Percentiles rank a stretch among this genome's conserved stretches.
Evolutionary conservation across 2,888 invertebrate genomes (phyloP).

Genomic region (Malacosoma neustria): DNA sequence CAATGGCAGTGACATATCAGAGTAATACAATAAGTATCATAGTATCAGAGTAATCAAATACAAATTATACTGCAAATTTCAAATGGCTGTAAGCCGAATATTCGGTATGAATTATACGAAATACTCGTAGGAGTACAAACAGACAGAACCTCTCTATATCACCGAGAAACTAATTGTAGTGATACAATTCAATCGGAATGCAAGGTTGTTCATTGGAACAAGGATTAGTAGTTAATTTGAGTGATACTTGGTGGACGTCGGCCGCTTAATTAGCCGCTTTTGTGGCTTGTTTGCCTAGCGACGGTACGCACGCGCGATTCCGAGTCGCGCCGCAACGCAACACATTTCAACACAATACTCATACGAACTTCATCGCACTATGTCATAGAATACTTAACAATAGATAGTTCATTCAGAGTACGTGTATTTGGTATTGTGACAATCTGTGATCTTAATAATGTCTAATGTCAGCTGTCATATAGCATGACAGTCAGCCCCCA

Average conservation of each 20-base stretch:
- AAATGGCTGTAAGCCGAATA: no score
- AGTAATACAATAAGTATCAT: no score
- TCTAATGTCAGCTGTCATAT: no score
- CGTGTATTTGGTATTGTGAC: no score
- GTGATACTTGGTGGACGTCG: slow-evolving; percentile 12
- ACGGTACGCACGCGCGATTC: not conserved
- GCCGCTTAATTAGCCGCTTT: slow-evolving; percentile 16
- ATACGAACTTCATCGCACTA: not conserved
- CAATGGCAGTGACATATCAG: no score
- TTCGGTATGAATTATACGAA: no score
- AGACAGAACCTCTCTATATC: no score
- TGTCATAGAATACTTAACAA: not conserved
- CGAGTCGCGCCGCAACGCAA: slow-evolving; percentile 3
- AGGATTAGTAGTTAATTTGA: slow-evolving; percentile 34
- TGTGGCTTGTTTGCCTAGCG: slow-evolving; percentile 11
- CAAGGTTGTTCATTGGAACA: slow-evolving; percentile 17
- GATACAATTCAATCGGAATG: not conserved
- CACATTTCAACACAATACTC: not conserved
- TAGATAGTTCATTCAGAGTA: not conserved
- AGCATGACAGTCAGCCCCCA: no score
- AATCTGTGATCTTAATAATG: no score
- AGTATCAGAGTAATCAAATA: no score
- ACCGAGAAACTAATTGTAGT: not conserved
- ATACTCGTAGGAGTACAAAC: no score
- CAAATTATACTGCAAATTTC: no score